Conservation (phyloP, 1,140 invertebrate species). For the Rhopalosiphum padi region DNA sequence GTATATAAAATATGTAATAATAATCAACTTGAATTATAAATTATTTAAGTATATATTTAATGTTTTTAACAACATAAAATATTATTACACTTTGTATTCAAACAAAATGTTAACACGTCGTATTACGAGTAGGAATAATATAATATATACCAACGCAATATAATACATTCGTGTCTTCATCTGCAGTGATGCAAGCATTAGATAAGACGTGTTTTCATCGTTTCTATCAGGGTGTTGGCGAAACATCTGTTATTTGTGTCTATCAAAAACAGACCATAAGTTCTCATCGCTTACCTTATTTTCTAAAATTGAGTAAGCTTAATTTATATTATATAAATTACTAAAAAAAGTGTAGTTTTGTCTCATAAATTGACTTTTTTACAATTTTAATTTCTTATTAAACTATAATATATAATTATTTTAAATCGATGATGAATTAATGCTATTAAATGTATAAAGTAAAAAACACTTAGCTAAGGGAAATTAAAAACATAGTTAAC, state of each 20-base stretch:
- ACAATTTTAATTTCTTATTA: background rate
- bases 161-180: background rate
- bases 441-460: background rate
- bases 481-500: background rate
- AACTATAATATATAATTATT: background rate
- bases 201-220: background rate
- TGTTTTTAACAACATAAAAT: background rate
- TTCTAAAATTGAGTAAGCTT: background rate
- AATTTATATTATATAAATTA: background rate
- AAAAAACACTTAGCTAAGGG: background rate
- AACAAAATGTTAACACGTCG: background rate
- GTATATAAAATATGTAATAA: background rate
- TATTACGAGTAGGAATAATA: background rate
- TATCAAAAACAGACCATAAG: background rate
- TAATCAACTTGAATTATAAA: background rate
- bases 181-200: background rate
- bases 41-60: background rate
- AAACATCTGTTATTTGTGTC: background rate
- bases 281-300: background rate
- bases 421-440: too few relatives aligned
- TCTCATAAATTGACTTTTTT: background rate
- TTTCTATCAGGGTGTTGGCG: background rate
- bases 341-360: background rate
- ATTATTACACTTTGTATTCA: background rate
- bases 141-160: background rate